These are phyloP conservation scores for Acropora yongei DNA, from an alignment of 64 coral and sea anemone species.

Conservation along the genomic window DNA sequence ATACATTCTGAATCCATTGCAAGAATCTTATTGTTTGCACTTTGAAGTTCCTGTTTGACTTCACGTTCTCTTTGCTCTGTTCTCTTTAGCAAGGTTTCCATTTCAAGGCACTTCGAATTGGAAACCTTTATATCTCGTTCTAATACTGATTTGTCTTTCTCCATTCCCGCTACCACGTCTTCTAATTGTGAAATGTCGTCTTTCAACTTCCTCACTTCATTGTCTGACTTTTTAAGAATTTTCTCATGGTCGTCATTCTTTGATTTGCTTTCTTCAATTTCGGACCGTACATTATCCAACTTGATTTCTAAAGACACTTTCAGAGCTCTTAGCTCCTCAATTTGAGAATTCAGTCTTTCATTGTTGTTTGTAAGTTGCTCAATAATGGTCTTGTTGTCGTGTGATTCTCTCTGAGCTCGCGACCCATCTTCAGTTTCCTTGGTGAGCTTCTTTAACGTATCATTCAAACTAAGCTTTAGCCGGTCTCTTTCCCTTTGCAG, in stretches of 20 bases:
- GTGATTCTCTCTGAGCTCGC: conserved; percentile 35
- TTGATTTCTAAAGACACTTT: conserved; percentile 50
- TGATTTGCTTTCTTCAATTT: conserved; percentile 35
- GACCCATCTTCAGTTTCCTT: conserved; percentile 56
- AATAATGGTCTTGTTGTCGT: conserved; percentile 20
- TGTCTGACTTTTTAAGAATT: conserved; percentile 35
- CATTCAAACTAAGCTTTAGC: conserved; percentile 57
- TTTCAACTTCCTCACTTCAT: conserved; percentile 59
- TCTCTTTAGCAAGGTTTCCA: conserved; percentile 51
- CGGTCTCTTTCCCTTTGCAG: conserved; percentile 71
- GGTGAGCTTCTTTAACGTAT: conserved; percentile 16
- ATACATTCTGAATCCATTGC: conserved; percentile 70
- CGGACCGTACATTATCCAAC: conserved; percentile 33
- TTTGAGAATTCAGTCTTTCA: conserved; percentile 38
- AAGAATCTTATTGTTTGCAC: conserved; percentile 64
- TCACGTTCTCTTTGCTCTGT: conserved; percentile 57
- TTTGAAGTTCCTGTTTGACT: conserved; percentile 59
- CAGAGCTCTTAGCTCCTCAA: conserved; percentile 29
- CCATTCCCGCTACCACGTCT: conserved; percentile 7
- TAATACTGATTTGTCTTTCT: conserved; percentile 60
- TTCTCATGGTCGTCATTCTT: conserved; percentile 20
- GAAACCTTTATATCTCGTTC: conserved; percentile 45
- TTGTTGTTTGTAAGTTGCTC: conserved; percentile 28
- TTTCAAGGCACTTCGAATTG: conserved; percentile 45
- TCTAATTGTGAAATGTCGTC: conserved; percentile 35